Percentiles rank a stretch among this genome's conserved stretches.
Conservation (phyloP, 1,140 invertebrate genomes). For the Zaprionus inermis region DNA sequence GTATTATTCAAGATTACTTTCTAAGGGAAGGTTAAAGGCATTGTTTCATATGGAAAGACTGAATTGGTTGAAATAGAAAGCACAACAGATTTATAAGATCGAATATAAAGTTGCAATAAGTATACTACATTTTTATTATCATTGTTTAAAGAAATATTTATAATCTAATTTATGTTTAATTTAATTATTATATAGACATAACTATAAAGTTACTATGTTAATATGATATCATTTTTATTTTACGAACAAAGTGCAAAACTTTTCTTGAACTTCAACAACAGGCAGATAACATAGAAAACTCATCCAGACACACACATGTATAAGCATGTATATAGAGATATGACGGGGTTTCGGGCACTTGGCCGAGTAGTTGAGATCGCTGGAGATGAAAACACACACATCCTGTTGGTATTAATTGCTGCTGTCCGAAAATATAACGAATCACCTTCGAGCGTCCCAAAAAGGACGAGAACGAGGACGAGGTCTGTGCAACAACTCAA, state of each 20-base stretch:
- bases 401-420: conserved; percentile 83
- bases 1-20: not conserved
- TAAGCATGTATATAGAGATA: not conserved
- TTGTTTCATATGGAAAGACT: no score
- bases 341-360: conserved; percentile 22
- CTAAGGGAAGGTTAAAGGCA: no score
- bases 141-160: not conserved
- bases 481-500: conserved; percentile 30
- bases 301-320: conserved; percentile 1
- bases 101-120: not conserved
- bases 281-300: conserved; percentile 30
- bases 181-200: not conserved
- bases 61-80: no score
- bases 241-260: conserved; percentile 2
- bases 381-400: conserved; percentile 59
- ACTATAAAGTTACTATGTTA: not conserved
- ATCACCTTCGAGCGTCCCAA: conserved; percentile 75
- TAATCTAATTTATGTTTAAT: no score
- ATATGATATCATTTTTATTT: not conserved
- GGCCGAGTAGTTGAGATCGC: conserved; percentile 5
- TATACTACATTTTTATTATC: not conserved
- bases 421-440: conserved; percentile 83
- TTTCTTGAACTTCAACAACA: conserved; percentile 12
- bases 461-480: conserved; percentile 64
- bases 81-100: no score